Conservation (phyloP, 2,113 vertebrate genomes). For the Gallinago jamesoni region DNA sequence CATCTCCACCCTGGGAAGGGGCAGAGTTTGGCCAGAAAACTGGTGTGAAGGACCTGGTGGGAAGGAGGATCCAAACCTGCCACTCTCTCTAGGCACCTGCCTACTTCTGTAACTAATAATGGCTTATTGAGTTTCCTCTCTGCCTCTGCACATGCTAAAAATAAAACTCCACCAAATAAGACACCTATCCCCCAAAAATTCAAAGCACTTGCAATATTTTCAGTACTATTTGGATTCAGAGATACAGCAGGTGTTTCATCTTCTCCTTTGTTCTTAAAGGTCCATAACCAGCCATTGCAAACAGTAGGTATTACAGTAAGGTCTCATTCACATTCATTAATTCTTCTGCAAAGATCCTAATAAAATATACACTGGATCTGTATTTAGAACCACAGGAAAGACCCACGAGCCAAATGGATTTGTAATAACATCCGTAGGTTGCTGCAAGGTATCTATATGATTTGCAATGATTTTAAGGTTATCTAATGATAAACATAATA, state of each 20-base stretch:
- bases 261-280: not conserved
- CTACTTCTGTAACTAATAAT: not conserved
- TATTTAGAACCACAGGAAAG: conserved; percentile 24
- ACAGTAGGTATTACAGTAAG: not conserved
- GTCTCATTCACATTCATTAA: not conserved
- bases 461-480: conserved; percentile 22
- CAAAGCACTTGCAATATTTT: not conserved
- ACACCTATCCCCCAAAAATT: not conserved
- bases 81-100: not conserved
- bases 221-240: not conserved
- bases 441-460: not conserved
- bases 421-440: conserved; percentile 23
- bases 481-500: not conserved
- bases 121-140: not conserved
- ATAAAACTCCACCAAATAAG: not conserved
- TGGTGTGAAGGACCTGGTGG: not conserved
- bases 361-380: not conserved
- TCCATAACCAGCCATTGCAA: not conserved
- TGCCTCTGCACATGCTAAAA: not conserved
- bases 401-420: not conserved
- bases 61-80: not conserved
- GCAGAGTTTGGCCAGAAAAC: not conserved
- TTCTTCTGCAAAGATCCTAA: not conserved
- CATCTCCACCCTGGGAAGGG: not conserved
- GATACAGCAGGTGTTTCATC: not conserved